These are phyloP conservation scores for Cavia porcellus DNA, from an alignment of 2,113 vertebrate species.

Conservation along the genomic window DNA sequence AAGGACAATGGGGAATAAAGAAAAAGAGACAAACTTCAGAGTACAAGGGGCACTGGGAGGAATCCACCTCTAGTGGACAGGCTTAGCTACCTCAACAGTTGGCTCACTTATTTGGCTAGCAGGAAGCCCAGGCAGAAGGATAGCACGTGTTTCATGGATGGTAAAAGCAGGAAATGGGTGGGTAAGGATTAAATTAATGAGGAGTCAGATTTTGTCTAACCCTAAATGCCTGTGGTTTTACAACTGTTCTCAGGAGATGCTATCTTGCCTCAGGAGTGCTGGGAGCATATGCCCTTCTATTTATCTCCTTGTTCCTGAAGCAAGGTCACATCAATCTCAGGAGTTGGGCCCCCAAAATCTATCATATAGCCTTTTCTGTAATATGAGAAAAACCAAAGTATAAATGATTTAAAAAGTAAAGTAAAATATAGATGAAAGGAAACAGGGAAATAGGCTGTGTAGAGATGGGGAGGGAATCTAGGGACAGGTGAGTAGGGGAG, in stretches of 20 bases:
- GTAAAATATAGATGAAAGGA: neutral
- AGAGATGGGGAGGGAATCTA: neutral
- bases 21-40: neutral
- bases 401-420: neutral
- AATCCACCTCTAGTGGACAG: neutral
- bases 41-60: neutral
- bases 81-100: neutral
- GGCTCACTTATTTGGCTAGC: neutral
- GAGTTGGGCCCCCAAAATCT: neutral
- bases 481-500: neutral
- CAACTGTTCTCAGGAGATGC: neutral
- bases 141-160: neutral
- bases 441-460: neutral
- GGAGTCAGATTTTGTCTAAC: neutral
- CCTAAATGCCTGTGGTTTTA: neutral
- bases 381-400: neutral
- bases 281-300: neutral
- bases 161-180: neutral
- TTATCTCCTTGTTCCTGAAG: neutral
- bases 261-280: neutral
- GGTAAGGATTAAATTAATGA: neutral
- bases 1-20: neutral
- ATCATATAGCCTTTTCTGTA: neutral
- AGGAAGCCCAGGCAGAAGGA: neutral
- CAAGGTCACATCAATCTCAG: neutral